Conservation (phyloP, 2,888 invertebrate species). For the Ernsta delagoae region DNA sequence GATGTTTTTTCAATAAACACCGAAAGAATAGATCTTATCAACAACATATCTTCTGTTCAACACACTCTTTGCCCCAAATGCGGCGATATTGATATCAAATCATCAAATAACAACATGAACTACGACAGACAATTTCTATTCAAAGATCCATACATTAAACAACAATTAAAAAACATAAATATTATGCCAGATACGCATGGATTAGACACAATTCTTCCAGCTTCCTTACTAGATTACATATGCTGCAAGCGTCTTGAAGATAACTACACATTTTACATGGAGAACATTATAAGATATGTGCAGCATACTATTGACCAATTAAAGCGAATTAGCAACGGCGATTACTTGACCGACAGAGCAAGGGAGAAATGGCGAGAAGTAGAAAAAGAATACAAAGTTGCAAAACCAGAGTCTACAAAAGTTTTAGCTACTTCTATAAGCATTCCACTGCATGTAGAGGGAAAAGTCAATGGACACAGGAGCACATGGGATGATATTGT, state of each 20-base stretch:
- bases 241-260: slow-evolving; percentile 71
- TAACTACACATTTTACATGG: slow-evolving; percentile 75
- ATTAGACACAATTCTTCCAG: slow-evolving; percentile 56
- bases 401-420: slow-evolving; percentile 35
- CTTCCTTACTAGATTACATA: slow-evolving; percentile 70
- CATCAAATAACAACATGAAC: slow-evolving; percentile 51
- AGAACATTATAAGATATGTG: slow-evolving; percentile 71
- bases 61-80: slow-evolving; percentile 68
- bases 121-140: slow-evolving; percentile 60
- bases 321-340: slow-evolving; percentile 78
- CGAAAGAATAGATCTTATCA: slow-evolving; percentile 64
- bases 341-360: slow-evolving; percentile 72
- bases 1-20: slow-evolving; percentile 62
- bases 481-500: slow-evolving; percentile 68
- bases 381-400: slow-evolving; percentile 29
- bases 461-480: slow-evolving; percentile 50
- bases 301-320: slow-evolving; percentile 74
- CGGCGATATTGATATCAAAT: slow-evolving; percentile 59
- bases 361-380: slow-evolving; percentile 73
- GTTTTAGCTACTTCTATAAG: slow-evolving; percentile 63
- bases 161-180: slow-evolving; percentile 58
- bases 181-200: slow-evolving; percentile 49
- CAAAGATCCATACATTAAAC: slow-evolving; percentile 61
- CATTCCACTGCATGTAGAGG: slow-evolving; percentile 63
- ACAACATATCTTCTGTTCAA: slow-evolving; percentile 54